Evolutionary conservation across 2,113 vertebrate species (phyloP).

Genomic region (Ascaphus truei): DNA sequence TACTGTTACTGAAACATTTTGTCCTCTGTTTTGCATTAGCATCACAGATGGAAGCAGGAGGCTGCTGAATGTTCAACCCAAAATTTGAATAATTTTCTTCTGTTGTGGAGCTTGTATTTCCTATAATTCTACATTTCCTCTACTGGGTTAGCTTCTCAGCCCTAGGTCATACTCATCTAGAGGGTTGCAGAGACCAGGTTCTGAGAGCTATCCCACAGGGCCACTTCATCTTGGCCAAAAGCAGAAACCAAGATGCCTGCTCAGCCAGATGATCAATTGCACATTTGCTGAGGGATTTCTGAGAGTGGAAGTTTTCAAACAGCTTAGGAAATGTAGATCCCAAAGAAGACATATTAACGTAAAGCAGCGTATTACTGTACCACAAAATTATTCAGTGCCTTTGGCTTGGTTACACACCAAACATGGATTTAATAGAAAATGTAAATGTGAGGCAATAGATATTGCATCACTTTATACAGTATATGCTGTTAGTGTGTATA

Average conservation of each 20-base stretch:
- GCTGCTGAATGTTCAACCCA: not conserved
- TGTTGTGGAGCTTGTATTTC: not conserved
- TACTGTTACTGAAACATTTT: no score
- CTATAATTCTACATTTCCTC: not conserved
- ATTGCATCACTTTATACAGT: no score
- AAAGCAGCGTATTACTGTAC: not conserved
- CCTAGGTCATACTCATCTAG: not conserved
- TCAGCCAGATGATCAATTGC: not conserved
- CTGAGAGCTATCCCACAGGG: not conserved
- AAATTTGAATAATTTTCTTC: not conserved
- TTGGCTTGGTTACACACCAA: not conserved
- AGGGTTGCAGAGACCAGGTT: not conserved
- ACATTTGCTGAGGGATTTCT: not conserved
- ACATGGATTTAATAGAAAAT: not conserved
- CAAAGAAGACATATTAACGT: not conserved
- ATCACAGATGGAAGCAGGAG: not conserved
- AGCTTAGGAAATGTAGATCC: not conserved
- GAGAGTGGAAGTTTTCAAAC: not conserved
- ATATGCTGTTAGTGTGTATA: no score
- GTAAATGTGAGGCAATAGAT: no score
- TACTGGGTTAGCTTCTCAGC: not conserved
- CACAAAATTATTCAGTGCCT: not conserved
- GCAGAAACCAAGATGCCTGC: not conserved
- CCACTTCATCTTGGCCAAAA: not conserved
- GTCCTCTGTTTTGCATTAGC: not conserved